Evolutionary conservation across 2,113 vertebrate species (phyloP), one percentile per base, ranked within the genome.

Genomic region (Regulus satrapa): DNA sequence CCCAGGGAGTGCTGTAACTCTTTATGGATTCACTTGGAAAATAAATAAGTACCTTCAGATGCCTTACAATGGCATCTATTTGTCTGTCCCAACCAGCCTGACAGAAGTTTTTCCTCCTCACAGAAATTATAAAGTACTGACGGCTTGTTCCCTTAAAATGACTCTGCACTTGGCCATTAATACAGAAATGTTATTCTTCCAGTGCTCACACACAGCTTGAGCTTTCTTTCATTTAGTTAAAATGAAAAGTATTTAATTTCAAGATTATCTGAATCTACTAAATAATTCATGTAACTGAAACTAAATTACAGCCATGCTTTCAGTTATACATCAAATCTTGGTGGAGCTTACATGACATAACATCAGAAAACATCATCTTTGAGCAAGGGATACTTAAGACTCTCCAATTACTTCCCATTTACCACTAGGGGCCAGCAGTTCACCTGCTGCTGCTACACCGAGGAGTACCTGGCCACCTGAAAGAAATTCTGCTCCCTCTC

Each of bases 401-500:
- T 41, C 41, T 51, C 62, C 23, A 55, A 28, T n/a, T 43, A 34
- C 5, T 68, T 7, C 18, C 29, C 41, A 26, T 28, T 71, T 72
- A 80, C 94, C 94, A 69, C 93, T 96, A 95, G 93, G 59, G 95
- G 96, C 92, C 92, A 94, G 85, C 81, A 94, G 76, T 41, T 95
- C 68, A 55, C 64, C 83, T 91, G 48, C 76, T 72, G 76, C 69
- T 34, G 59, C 48, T 61, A 13, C 72, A 61, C 49, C 4, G 1
- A 34, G 12, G 41, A 23, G 25, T 16, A 94, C 75, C 84, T 73
- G 46, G 9, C 14, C 93, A 45, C 89, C 87, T 45, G 68, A 31
- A 48, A 24, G 31, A 54, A 94, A 83, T 82, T 81, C 66, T 43
- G 34, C 48, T 86, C 28, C 36, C 29, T 63, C 28, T 58, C 58